Conservation (phyloP, 2,888 invertebrate genomes). For the Xylota segnis region DNA sequence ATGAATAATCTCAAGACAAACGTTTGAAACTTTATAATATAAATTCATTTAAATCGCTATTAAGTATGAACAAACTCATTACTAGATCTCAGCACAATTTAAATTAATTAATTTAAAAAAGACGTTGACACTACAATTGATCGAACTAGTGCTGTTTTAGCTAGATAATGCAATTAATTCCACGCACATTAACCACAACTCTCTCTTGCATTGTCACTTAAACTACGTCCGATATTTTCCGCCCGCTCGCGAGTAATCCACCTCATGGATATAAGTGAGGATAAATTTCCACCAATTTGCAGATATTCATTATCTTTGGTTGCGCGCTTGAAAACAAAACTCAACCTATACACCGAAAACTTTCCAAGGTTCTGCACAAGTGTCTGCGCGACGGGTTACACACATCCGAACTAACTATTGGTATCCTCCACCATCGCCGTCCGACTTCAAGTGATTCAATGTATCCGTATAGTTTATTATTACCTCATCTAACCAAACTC, state of each 20-base stretch:
- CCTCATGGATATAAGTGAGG: constrained; percentile 38
- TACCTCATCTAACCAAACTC: constrained; percentile 59
- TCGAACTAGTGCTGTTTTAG: not conserved
- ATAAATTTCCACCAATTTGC: constrained; percentile 44
- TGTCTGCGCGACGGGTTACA: constrained; percentile 30
- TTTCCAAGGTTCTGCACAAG: constrained; percentile 48
- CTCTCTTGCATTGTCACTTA: constrained; percentile 22
- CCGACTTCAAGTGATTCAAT: constrained; percentile 38
- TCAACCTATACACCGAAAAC: constrained; percentile 28
- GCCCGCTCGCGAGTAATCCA: constrained; percentile 18
- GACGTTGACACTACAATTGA: not conserved
- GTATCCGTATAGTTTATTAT: constrained; percentile 44
- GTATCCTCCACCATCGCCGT: constrained; percentile 31
- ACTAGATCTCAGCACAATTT: not conserved
- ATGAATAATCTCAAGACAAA: not conserved
- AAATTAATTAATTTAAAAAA: not conserved
- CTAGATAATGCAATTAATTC: constrained; percentile 11
- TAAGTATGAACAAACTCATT: not conserved
- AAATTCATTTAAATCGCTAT: not conserved
- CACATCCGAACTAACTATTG: constrained; percentile 22
- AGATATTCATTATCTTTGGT: constrained; percentile 19
- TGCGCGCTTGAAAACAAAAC: constrained; percentile 17
- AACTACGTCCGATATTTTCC: constrained; percentile 44
- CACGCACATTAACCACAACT: constrained; percentile 33
- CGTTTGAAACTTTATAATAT: not conserved